A percentile compares a stretch with the other conserved stretches of the same genome.
Conservation (phyloP, 2,797 vertebrate genomes). For the Simalia tracyae region DNA sequence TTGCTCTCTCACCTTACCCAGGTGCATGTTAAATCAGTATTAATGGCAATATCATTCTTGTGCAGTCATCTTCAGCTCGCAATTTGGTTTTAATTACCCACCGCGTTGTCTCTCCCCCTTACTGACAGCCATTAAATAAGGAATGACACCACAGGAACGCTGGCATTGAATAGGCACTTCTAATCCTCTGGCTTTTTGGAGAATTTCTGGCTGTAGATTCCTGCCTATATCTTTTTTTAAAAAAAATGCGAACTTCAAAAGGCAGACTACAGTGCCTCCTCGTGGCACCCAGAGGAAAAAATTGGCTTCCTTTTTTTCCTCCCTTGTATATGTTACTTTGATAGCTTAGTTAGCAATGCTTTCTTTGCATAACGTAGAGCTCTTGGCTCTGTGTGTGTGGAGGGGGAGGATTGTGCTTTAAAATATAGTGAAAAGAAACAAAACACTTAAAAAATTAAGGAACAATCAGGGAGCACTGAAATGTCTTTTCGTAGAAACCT, state of each 20-base stretch:
- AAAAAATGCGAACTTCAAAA: constrained; percentile 62
- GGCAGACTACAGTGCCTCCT: constrained; percentile 79
- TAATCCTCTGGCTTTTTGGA: constrained; percentile 49
- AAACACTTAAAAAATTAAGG: constrained; percentile 35
- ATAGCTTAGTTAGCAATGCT: constrained; percentile 32
- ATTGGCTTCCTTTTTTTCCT: not conserved
- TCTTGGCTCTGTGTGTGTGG: not conserved
- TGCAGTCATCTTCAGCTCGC: constrained; percentile 92
- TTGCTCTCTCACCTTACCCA: constrained; percentile 81
- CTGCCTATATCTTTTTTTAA: constrained; percentile 4
- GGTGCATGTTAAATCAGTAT: constrained; percentile 88
- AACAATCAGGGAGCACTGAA: constrained; percentile 12
- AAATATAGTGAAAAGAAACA: not conserved
- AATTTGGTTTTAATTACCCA: constrained; percentile 95
- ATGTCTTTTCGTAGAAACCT: constrained; percentile 34
- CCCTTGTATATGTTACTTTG: constrained; percentile 2
- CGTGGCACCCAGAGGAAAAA: constrained; percentile 59
- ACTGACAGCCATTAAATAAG: constrained; percentile 92
- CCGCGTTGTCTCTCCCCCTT: constrained; percentile 88
- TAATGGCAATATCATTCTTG: constrained; percentile 89
- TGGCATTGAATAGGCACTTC: constrained; percentile 66
- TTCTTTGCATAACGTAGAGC: constrained; percentile 48
- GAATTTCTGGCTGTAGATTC: constrained; percentile 16
- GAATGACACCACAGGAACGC: constrained; percentile 78
- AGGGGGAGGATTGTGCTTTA: constrained; percentile 17